phyloP scores from a whole-genome alignment of 2,888 invertebrate genomes.

The Nasonovia ribisnigri region DNA sequence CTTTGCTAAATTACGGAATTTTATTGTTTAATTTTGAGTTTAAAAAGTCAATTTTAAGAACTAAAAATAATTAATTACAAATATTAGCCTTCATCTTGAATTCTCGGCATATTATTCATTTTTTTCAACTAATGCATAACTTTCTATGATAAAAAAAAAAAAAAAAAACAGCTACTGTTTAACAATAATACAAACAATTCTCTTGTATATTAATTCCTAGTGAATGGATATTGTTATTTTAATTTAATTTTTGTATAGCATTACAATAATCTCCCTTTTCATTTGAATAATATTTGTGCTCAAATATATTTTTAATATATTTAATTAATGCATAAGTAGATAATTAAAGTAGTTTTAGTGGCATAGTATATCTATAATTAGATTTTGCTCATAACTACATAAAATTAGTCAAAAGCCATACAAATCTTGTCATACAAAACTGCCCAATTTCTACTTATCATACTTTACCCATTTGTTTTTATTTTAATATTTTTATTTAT shows the following conservation, averaged over 20 bases:
- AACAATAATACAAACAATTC: neutral
- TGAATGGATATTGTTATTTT: slow-evolving; percentile 12
- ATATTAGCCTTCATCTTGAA: neutral
- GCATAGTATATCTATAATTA: slow-evolving; percentile 11
- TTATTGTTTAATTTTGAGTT: neutral
- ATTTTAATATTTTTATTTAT: neutral
- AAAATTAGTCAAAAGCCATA: neutral
- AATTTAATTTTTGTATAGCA: neutral
- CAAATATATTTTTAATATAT: slow-evolving; percentile 25
- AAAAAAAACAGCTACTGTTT: neutral
- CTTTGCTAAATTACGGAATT: neutral
- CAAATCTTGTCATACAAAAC: neutral
- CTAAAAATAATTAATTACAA: neutral
- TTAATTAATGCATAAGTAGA: neutral
- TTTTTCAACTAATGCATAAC: neutral
- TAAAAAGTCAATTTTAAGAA: neutral
- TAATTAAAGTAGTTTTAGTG: neutral
- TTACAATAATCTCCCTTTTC: neutral
- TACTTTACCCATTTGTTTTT: neutral
- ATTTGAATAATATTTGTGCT: slow-evolving; percentile 7
- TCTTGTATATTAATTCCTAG: neutral
- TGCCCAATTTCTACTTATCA: neutral
- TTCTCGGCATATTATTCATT: neutral
- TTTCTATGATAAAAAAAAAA: neutral
- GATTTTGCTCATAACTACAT: neutral